phyloP scores from a whole-genome alignment of 2,888 invertebrate genomes.

The Eupithecia dodoneata region DNA sequence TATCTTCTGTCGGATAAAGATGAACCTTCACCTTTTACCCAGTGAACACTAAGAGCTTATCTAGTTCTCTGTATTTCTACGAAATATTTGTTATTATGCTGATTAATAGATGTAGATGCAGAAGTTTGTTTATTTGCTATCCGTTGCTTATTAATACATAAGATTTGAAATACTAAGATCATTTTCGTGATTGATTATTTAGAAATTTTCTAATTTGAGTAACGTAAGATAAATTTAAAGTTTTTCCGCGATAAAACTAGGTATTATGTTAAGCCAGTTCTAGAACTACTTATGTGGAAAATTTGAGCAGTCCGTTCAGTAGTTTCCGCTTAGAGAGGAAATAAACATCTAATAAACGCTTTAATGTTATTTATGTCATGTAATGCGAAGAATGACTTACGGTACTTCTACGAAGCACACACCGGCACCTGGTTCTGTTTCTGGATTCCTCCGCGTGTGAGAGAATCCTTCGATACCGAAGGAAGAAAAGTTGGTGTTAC shows the following conservation, averaged over 20 bases:
- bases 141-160: background rate
- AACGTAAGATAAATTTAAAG: no score
- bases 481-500: background rate
- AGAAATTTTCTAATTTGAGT: background rate
- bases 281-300: no score
- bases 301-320: no score
- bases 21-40: conserved; percentile 50
- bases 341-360: no score
- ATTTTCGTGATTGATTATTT: background rate
- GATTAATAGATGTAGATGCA: background rate
- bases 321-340: no score
- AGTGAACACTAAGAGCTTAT: conserved; percentile 1
- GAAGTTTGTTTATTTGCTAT: background rate
- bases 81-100: background rate
- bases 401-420: conserved; percentile 14
- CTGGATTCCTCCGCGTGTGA: background rate
- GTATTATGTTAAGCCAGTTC: background rate
- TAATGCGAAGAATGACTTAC: conserved; percentile 1
- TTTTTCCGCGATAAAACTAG: no score
- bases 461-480: background rate
- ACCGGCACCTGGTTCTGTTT: conserved; percentile 1
- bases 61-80: background rate
- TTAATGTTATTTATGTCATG: background rate
- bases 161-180: background rate
- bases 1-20: background rate